Percentiles rank a stretch among this genome's conserved stretches.
These are phyloP conservation scores for Ctenopoma multispine DNA, from an alignment of 2,797 vertebrate species.

Conservation along the genomic window DNA sequence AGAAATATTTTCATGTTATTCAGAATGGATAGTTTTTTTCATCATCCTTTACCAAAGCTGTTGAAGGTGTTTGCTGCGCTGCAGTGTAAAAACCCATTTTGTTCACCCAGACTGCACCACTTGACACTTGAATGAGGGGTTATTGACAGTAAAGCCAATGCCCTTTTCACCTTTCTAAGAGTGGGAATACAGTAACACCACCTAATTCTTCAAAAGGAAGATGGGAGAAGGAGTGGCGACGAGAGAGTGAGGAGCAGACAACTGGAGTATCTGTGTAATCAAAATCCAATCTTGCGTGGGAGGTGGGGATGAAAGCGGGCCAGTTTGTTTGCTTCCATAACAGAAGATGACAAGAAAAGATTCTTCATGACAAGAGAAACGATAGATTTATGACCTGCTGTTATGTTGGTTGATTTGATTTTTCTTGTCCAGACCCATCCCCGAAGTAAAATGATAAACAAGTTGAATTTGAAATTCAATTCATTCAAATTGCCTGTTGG, in stretches of 20 bases:
- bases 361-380: constrained; percentile 43
- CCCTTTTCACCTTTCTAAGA: constrained; percentile 40
- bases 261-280: constrained; percentile 68
- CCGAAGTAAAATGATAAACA: constrained; percentile 36
- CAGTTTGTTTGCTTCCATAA: constrained; percentile 67
- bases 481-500: too few species aligned
- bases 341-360: constrained; percentile 64
- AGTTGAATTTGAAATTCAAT: background rate
- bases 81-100: constrained; percentile 5
- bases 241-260: constrained; percentile 32
- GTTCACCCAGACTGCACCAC: constrained; percentile 8
- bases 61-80: background rate
- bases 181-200: constrained; percentile 15
- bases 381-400: constrained; percentile 55
- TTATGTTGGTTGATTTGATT: constrained; percentile 52
- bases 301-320: constrained; percentile 47
- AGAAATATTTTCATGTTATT: constrained; percentile 24
- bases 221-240: constrained; percentile 6
- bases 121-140: constrained; percentile 7
- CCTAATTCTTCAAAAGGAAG: constrained; percentile 16
- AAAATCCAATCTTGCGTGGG: constrained; percentile 69
- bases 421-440: constrained; percentile 24
- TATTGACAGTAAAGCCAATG: constrained; percentile 3
- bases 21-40: constrained; percentile 13
- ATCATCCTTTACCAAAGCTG: constrained; percentile 4